These are phyloP conservation scores for Brachionus asplanchnoidis DNA, from an alignment of 1,140 invertebrate species.

Conservation along the genomic window DNA sequence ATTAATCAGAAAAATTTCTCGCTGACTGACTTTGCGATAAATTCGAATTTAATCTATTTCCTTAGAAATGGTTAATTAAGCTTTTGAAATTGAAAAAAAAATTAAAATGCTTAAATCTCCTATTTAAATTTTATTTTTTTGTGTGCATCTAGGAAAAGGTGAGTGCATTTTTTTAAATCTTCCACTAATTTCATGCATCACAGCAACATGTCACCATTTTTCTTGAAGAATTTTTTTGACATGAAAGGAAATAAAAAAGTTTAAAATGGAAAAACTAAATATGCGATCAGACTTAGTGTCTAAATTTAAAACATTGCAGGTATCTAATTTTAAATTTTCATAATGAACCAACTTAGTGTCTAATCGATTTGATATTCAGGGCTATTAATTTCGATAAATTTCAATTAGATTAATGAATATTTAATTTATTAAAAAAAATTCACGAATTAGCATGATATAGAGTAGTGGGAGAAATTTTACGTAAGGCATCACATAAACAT, in stretches of 20 bases:
- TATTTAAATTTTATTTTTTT: no score
- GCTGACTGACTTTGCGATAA: background rate
- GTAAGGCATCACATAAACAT: constrained; percentile 26
- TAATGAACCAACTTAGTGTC: background rate
- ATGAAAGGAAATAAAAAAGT: background rate
- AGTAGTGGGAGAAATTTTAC: background rate
- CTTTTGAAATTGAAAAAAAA: background rate
- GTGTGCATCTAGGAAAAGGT: no score
- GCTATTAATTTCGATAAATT: background rate
- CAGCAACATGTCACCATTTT: background rate
- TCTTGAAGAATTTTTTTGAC: background rate
- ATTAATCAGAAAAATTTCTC: background rate
- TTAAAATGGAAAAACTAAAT: background rate
- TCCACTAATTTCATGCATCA: background rate
- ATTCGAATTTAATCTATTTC: background rate
- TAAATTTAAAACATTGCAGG: background rate
- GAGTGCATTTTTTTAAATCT: no score
- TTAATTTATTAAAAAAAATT: background rate
- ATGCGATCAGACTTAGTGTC: no score
- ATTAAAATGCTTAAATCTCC: background rate
- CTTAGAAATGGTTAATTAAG: background rate
- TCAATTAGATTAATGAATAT: background rate
- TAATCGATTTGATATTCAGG: no score
- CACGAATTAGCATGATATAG: background rate
- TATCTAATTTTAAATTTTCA: background rate